A percentile compares a stretch with the other conserved stretches of the same genome.
phyloP scores from a whole-genome alignment of 2,797 vertebrate species.

The Sebastes umbrosus region DNA sequence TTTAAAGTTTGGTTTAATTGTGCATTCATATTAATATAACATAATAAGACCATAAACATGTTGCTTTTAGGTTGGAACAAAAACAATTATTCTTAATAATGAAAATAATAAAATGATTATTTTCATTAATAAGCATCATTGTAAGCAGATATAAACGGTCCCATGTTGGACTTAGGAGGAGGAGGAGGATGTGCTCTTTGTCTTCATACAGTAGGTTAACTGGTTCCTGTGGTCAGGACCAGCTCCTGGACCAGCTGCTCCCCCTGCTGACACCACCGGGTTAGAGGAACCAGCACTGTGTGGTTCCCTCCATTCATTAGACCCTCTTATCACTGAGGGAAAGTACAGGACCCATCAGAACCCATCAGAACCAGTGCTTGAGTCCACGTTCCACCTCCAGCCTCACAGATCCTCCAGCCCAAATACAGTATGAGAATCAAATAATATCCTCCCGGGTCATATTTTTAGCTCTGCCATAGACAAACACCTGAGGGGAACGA shows the following conservation, averaged over 20 bases:
- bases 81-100: background rate
- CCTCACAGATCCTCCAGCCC: background rate
- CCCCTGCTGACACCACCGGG: slow-evolving; percentile 66
- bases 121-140: background rate
- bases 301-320: slow-evolving; percentile 47
- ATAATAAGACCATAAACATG: background rate
- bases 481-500: too few species aligned
- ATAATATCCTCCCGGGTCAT: too few species aligned
- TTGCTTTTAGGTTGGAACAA: background rate
- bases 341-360: background rate
- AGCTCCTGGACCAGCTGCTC: slow-evolving; percentile 45
- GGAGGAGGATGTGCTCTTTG: too few species aligned
- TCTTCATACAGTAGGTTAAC: too few species aligned
- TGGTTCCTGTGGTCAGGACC: slow-evolving; percentile 39
- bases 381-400: background rate
- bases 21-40: background rate
- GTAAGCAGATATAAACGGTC: background rate
- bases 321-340: slow-evolving; percentile 15
- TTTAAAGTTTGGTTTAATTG: background rate
- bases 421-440: too few species aligned
- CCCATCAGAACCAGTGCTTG: background rate
- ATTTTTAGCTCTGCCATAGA: too few species aligned
- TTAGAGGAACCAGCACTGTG: slow-evolving; percentile 12
- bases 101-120: background rate
- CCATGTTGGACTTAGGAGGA: too few species aligned